A percentile compares a stretch with the other conserved stretches of the same genome.
phyloP scores from a whole-genome alignment of 2,113 vertebrate genomes.

The Rhineura floridana region DNA sequence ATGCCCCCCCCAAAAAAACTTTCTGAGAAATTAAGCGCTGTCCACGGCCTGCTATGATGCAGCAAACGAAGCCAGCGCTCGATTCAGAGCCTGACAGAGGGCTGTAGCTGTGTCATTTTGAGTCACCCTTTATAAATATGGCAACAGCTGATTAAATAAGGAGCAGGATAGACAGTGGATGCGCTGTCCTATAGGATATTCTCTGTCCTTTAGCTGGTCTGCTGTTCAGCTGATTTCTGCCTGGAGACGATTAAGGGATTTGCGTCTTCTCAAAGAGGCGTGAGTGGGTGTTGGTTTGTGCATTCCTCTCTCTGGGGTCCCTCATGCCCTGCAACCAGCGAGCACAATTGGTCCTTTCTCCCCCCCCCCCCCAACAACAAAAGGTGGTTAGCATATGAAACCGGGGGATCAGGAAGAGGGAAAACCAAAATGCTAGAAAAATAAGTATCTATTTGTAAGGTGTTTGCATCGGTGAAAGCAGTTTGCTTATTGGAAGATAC shows the following conservation, averaged over 20 bases:
- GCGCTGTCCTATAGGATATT: constrained; percentile 38
- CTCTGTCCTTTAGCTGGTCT: constrained; percentile 44
- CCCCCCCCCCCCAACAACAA: too few species aligned
- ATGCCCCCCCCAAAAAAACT: background rate
- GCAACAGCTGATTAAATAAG: constrained; percentile 57
- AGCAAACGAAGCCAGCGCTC: constrained; percentile 11
- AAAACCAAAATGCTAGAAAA: too few species aligned
- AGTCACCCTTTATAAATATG: constrained; percentile 49
- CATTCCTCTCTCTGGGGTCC: accelerated
- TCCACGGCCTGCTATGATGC: background rate
- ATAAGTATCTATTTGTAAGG: too few species aligned
- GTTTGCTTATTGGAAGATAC: too few species aligned
- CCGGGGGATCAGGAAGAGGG: too few species aligned
- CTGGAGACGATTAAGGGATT: constrained; percentile 70
- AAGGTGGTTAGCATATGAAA: too few species aligned
- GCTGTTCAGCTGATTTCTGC: constrained; percentile 53
- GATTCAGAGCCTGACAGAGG: constrained; percentile 26
- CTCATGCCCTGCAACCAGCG: background rate
- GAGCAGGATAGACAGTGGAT: background rate
- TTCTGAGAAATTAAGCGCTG: background rate
- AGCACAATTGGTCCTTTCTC: background rate
- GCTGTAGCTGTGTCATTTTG: constrained; percentile 16
- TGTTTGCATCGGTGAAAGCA: too few species aligned
- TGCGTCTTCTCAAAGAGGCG: constrained; percentile 52
- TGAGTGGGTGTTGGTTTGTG: background rate